A percentile compares a stretch with the other conserved stretches of the same genome.
Evolutionary conservation across 1,140 invertebrate species (phyloP).

Genomic region (Spodoptera litura): DNA sequence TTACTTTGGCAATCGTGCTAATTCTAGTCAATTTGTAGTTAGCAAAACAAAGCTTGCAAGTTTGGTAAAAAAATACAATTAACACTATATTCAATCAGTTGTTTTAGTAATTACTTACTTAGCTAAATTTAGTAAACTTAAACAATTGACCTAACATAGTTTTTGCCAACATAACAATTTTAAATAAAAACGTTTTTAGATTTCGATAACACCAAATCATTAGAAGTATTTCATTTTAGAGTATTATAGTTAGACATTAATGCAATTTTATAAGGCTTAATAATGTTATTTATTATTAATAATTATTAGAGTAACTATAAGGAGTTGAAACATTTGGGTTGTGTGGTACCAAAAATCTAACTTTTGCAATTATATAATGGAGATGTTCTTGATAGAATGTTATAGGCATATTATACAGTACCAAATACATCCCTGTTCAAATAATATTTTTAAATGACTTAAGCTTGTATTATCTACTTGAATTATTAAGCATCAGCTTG

Average conservation of each 20-base stretch:
- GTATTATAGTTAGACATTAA: slow-evolving; percentile 24
- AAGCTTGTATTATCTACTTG: background rate
- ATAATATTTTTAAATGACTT: background rate
- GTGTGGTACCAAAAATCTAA: slow-evolving; percentile 39
- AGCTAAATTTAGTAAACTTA: slow-evolving; percentile 23
- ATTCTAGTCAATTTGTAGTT: slow-evolving; percentile 65
- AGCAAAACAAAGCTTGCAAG: slow-evolving; percentile 54
- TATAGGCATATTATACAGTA: background rate
- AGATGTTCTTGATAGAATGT: slow-evolving; percentile 4
- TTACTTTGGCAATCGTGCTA: slow-evolving; percentile 69
- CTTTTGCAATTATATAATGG: slow-evolving; percentile 20
- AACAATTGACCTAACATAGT: background rate
- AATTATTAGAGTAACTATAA: slow-evolving; percentile 23
- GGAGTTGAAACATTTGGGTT: slow-evolving; percentile 23
- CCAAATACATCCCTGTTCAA: slow-evolving; percentile 16
- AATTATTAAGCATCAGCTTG: background rate
- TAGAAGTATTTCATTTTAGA: slow-evolving; percentile 36
- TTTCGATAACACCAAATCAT: slow-evolving; percentile 40
- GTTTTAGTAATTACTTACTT: background rate
- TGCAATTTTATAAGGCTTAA: slow-evolving; percentile 45
- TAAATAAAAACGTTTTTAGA: background rate
- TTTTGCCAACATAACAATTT: slow-evolving; percentile 26
- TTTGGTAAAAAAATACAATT: slow-evolving; percentile 22
- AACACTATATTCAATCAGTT: background rate
- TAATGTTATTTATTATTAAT: slow-evolving; percentile 15